These are phyloP conservation scores for Otus sunia DNA, from an alignment of 2,113 vertebrate genomes.

Conservation along the genomic window DNA sequence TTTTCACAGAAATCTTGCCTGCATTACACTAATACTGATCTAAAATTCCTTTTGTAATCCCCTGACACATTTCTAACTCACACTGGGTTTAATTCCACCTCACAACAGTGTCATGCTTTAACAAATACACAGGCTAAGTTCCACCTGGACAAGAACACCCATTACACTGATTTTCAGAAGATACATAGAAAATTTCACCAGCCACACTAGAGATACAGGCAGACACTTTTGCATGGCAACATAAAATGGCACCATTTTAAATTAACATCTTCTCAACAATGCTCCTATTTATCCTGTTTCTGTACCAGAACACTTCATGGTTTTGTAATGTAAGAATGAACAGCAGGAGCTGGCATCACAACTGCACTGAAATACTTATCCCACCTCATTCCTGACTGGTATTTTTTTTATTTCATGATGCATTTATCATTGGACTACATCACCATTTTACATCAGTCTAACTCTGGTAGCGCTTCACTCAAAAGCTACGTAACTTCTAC, in stretches of 20 bases:
- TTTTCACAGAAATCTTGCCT: conserved; percentile 27
- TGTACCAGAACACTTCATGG: not conserved
- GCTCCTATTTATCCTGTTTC: not conserved
- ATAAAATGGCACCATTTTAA: not conserved
- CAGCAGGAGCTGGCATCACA: not conserved
- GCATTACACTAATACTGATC: conserved; percentile 23
- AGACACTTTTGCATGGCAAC: not conserved
- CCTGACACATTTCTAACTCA: not conserved
- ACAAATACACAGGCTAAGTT: not conserved
- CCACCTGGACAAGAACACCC: not conserved
- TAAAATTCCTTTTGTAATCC: conserved; percentile 28
- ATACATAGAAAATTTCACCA: not conserved
- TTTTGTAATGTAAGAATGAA: not conserved
- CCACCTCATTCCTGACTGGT: not conserved
- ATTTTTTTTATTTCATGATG: not conserved
- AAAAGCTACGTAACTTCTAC: not conserved
- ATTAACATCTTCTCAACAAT: not conserved
- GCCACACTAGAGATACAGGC: not conserved
- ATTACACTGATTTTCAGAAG: not conserved
- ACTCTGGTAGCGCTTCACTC: not conserved
- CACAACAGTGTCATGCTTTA: not conserved
- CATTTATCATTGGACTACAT: not conserved
- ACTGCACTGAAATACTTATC: not conserved
- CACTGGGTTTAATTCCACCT: not conserved
- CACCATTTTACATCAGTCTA: not conserved